A percentile compares a stretch with the other conserved stretches of the same genome.
phyloP scores from a whole-genome alignment of 2,888 invertebrate genomes.

The Melipona bicolor region DNA sequence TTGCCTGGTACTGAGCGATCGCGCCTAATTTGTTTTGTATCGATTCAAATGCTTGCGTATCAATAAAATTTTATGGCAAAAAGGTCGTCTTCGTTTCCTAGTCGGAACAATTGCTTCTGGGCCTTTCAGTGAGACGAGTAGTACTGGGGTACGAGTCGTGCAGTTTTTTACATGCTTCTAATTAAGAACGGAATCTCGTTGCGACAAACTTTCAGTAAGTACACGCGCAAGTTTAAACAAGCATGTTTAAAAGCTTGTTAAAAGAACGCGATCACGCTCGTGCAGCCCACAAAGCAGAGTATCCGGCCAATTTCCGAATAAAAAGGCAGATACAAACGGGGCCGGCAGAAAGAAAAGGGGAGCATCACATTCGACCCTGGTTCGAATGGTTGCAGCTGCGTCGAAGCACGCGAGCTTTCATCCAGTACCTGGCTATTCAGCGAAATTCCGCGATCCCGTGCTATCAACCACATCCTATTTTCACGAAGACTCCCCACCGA shows the following conservation, averaged over 20 bases:
- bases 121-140: too few relatives aligned
- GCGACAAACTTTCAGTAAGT: neutral
- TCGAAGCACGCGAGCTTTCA: constrained; percentile 24
- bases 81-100: too few relatives aligned
- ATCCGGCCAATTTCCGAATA: neutral
- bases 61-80: too few relatives aligned
- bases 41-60: too few relatives aligned
- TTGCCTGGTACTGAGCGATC: too few relatives aligned
- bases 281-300: neutral
- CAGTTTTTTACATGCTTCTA: neutral
- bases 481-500: constrained; percentile 14
- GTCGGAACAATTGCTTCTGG: too few relatives aligned
- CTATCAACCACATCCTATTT: neutral
- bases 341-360: neutral
- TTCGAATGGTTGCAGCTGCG: constrained; percentile 16
- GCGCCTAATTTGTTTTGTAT: too few relatives aligned
- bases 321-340: neutral
- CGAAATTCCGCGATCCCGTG: constrained; percentile 30
- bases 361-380: neutral
- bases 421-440: constrained; percentile 4
- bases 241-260: neutral
- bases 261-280: neutral
- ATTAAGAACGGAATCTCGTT: neutral
- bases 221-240: neutral
- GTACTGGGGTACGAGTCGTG: too few relatives aligned